These are phyloP conservation scores for Ophion ellenae DNA, from an alignment of 2,888 invertebrate species.

Conservation along the genomic window DNA sequence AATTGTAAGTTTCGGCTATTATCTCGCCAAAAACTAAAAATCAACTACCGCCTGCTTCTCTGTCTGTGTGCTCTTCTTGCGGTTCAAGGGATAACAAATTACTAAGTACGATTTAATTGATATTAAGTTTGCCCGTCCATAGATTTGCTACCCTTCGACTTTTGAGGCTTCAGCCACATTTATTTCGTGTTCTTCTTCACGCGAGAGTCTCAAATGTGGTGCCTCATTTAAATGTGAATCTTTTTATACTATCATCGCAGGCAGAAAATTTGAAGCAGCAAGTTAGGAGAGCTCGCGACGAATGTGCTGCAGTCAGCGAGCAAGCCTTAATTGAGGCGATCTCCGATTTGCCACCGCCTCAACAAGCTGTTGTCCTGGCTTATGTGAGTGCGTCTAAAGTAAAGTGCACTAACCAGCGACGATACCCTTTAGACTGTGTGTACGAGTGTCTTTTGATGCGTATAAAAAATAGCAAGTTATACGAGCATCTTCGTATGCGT, in stretches of 20 bases:
- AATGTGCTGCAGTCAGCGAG: conserved; percentile 48
- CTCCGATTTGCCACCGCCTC: conserved; percentile 40
- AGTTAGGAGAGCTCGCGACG: conserved; percentile 12
- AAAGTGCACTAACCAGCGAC: conserved; percentile 41
- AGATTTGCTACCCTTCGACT: conserved; percentile 17
- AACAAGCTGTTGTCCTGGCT: conserved; percentile 54
- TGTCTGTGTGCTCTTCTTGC: conserved; percentile 6
- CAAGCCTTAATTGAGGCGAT: conserved; percentile 43
- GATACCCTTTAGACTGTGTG: conserved; percentile 56
- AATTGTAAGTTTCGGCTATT: neutral
- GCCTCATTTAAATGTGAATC: conserved; percentile 17
- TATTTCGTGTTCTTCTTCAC: conserved; percentile 11
- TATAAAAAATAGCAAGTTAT: conserved; percentile 61
- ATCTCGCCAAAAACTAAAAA: conserved; percentile 7
- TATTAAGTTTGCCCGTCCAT: conserved; percentile 16
- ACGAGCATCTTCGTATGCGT: conserved; percentile 54
- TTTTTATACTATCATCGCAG: conserved; percentile 19
- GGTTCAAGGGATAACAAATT: conserved; percentile 9
- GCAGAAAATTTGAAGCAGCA: conserved; percentile 19
- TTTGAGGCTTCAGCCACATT: conserved; percentile 21
- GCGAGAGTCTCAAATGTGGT: conserved; percentile 12
- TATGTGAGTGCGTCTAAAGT: conserved; percentile 58
- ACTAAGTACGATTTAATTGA: conserved; percentile 19
- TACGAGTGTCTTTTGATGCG: conserved; percentile 65
- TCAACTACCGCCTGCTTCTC: neutral